Evolutionary conservation across 2,888 invertebrate species (phyloP).

Genomic region (Drosophila demipolita): DNA sequence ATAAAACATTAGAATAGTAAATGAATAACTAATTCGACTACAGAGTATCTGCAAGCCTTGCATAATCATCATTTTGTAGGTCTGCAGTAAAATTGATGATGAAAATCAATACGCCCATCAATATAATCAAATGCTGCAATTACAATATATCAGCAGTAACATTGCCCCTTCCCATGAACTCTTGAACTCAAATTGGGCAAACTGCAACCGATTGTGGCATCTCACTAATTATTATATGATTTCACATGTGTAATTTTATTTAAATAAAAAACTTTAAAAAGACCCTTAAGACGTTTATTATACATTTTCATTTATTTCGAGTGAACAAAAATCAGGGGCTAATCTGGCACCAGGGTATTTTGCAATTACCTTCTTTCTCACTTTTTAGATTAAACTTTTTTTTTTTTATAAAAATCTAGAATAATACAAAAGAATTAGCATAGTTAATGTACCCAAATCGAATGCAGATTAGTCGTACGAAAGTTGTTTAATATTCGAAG

Average conservation of each 20-base stretch:
- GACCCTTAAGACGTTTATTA: no score
- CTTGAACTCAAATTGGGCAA: background rate
- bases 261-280: no score
- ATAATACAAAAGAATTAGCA: background rate
- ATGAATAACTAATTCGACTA: background rate
- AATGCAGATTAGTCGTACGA: background rate
- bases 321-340: no score
- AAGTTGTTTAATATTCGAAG: background rate
- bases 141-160: background rate
- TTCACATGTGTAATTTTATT: no score
- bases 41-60: background rate
- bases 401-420: no score
- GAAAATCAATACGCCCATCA: background rate
- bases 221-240: background rate
- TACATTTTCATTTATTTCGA: no score
- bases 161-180: background rate
- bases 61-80: background rate
- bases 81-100: conserved; percentile 1
- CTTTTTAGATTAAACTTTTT: background rate
- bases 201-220: background rate
- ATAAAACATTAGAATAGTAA: background rate
- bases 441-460: background rate
- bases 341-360: background rate
- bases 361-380: background rate
- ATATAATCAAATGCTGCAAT: background rate